These are phyloP conservation scores for Malurus cyaneus DNA, from an alignment of 2,113 vertebrate species.

Conservation along the genomic window DNA sequence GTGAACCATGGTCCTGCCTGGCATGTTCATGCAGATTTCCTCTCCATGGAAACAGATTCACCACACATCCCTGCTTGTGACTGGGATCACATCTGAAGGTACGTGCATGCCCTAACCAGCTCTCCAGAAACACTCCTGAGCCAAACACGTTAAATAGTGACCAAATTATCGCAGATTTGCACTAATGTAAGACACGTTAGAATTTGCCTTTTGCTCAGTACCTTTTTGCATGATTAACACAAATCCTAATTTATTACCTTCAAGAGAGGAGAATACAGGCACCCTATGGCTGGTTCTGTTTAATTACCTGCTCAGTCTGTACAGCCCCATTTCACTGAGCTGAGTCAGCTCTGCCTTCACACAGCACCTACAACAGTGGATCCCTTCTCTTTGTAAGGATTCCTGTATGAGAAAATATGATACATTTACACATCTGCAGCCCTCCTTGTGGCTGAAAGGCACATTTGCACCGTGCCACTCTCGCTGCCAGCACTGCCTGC, in stretches of 20 bases:
- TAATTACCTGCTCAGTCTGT: background rate
- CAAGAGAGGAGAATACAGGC: background rate
- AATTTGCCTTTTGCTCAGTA: background rate
- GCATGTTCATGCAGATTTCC: background rate
- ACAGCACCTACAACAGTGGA: background rate
- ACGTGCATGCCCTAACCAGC: background rate
- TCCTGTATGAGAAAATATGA: background rate
- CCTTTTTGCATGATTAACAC: background rate
- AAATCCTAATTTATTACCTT: background rate
- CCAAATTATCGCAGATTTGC: background rate
- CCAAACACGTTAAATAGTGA: background rate
- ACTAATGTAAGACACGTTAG: background rate
- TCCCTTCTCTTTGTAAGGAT: background rate
- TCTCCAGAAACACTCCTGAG: background rate
- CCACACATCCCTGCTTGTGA: background rate
- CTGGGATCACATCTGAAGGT: background rate
- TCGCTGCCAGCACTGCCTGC: background rate
- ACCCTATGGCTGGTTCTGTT: background rate
- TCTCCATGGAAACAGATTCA: background rate
- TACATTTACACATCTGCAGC: background rate
- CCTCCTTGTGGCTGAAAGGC: background rate
- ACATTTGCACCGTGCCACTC: background rate
- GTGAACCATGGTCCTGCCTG: background rate
- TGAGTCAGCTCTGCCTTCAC: background rate
- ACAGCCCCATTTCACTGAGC: background rate